Conservation (phyloP, 1,140 invertebrate species). For the Lamellibrachia luymesi region DNA sequence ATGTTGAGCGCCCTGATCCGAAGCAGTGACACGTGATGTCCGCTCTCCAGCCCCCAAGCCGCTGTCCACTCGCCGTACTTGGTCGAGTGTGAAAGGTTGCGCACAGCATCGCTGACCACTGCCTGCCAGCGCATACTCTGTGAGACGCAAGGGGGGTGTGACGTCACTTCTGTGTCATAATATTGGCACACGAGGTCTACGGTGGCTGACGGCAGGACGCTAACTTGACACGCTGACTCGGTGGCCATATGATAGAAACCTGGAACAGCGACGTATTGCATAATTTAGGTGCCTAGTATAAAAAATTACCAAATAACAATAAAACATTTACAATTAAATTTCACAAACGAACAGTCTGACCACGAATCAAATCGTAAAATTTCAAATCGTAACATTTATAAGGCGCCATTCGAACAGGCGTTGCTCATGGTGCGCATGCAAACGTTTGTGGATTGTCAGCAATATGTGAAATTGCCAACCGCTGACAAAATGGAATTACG, state of each 20-base stretch:
- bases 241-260: background rate
- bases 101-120: background rate
- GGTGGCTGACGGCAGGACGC: background rate
- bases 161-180: background rate
- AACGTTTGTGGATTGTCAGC: too few species aligned
- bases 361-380: too few species aligned
- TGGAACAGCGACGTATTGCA: background rate
- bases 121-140: background rate
- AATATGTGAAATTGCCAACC: too few species aligned
- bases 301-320: too few species aligned
- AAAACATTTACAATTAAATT: too few species aligned
- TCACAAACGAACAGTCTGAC: too few species aligned
- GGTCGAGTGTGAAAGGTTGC: background rate
- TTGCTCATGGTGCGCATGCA: too few species aligned
- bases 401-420: too few species aligned
- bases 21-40: constrained; percentile 5
- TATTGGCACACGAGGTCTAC: background rate
- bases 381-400: too few species aligned
- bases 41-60: background rate
- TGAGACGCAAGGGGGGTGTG: background rate
- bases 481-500: too few species aligned
- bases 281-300: background rate
- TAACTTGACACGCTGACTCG: background rate
- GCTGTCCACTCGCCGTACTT: background rate
- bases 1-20: background rate